A percentile compares a stretch with the other conserved stretches of the same genome.
These are phyloP conservation scores for Blomia tropicalis DNA, from an alignment of 2,888 invertebrate species.

Conservation along the genomic window DNA sequence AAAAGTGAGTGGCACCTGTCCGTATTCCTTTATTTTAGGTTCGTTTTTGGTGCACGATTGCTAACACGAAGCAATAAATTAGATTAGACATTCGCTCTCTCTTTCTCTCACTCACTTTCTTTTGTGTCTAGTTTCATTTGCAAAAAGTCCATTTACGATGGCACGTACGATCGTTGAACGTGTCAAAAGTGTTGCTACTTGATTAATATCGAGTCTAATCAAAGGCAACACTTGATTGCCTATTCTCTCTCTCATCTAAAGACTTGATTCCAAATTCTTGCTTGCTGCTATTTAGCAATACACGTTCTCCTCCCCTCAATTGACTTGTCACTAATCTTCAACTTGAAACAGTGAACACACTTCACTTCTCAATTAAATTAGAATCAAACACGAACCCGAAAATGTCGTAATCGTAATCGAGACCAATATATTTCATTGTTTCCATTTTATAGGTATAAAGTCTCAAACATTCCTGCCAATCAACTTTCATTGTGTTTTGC, in stretches of 20 bases:
- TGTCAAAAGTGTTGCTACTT: not conserved
- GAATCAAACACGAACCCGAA: too few relatives aligned
- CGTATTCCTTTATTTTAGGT: not conserved
- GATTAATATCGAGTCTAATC: constrained; percentile 1
- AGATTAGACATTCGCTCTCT: not conserved
- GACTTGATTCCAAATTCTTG: too few relatives aligned
- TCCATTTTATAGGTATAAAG: not conserved
- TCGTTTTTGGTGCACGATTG: not conserved
- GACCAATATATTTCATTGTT: too few relatives aligned
- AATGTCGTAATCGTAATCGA: too few relatives aligned
- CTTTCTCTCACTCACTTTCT: too few relatives aligned
- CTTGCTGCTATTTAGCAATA: not conserved
- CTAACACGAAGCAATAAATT: not conserved
- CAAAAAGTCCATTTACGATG: not conserved
- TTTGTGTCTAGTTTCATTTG: not conserved
- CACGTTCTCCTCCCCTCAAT: not conserved
- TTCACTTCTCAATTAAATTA: constrained; percentile 3
- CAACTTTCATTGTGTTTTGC: not conserved
- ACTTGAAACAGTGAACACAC: too few relatives aligned
- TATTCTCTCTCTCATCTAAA: too few relatives aligned
- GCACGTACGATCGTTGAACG: not conserved
- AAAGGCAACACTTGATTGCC: constrained; percentile 1
- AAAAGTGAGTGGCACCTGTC: not conserved
- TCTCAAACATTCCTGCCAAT: not conserved
- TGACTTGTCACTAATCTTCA: constrained; percentile 12